These are phyloP conservation scores for Promerops cafer DNA, from an alignment of 2,113 vertebrate species.

Conservation along the genomic window DNA sequence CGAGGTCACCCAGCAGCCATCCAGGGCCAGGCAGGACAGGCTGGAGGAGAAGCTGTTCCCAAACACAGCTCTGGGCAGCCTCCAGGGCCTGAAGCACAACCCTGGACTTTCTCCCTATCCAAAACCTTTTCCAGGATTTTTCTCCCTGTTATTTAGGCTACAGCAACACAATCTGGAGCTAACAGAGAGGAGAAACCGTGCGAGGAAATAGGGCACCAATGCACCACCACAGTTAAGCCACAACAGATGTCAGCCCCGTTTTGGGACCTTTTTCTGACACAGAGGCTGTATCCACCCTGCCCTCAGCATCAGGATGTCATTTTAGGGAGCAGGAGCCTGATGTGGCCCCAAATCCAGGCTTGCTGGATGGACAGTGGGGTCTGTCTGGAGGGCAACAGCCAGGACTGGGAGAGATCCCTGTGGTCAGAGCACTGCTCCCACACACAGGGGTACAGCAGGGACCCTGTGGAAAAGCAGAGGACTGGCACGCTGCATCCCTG, in stretches of 20 bases:
- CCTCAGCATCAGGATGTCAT: neutral
- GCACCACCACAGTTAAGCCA: neutral
- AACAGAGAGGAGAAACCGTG: rapidly evolving
- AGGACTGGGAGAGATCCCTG: neutral
- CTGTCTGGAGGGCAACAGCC: neutral
- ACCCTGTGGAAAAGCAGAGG: neutral
- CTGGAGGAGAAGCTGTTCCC: neutral
- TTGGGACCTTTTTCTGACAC: rapidly evolving
- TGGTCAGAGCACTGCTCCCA: neutral
- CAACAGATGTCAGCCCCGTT: neutral
- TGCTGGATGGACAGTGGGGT: neutral
- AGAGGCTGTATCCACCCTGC: rapidly evolving
- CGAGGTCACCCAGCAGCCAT: neutral
- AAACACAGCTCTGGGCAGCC: neutral
- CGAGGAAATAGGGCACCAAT: rapidly evolving
- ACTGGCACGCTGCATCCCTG: neutral
- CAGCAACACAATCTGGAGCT: neutral
- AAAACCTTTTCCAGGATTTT: neutral
- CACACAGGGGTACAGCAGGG: rapidly evolving
- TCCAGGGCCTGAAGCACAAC: neutral
- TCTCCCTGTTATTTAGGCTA: neutral
- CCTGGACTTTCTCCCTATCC: rapidly evolving
- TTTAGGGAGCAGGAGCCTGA: neutral
- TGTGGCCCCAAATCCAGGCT: neutral
- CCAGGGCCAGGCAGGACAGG: neutral